Base-by-base conservation (phyloP, 2,797 vertebrate genomes). In the Emydoidea blandingii region DNA sequence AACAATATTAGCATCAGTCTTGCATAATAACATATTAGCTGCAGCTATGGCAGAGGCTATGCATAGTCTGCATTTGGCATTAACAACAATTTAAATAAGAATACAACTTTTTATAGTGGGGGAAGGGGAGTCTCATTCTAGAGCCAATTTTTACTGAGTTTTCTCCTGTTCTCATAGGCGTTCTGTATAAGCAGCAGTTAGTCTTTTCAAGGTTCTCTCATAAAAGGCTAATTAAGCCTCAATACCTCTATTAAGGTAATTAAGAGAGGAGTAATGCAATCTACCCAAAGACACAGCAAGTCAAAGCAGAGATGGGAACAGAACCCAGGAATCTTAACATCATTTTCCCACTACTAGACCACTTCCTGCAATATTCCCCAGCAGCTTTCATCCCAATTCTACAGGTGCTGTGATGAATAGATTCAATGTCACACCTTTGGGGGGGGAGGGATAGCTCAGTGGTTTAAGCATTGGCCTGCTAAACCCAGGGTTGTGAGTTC, bases 1-100 rank as follows among this genome's bases (percentile, higher is more conserved):
- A 94, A 94, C 31, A 83, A 29, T 12, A 96, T 31, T 37, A 92
- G 53, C 56, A 57, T 91, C 79, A 95, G 19, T 1, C 16, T 53
- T 21, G 23, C 52, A 83, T 50, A 74, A 9, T 65, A 47, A 72
- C 4, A 21, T 50, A 31, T 34, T 12, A 82, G 31, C 21, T 59
- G 53, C 41, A 41, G 37, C 18, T 49, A 76, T 14, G 57, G 16
- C 2, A 1, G 5, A 81, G 16, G 16, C 25, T 8, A 8, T 4
- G 4, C 74, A 49, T 16, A 80, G 27, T 49, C 11, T 79, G 53
- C 76, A 79, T 83, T 44, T 78, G 50, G 44, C 47, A 76, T 5
- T 78, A 31, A n/a, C 12, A 78, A 54, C 31, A 79, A 49, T 81
- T 5, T 4, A 88, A 8, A 44, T 52, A 76, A 80, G 93, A 91